Conservation (phyloP, 2,113 vertebrate species). For the Syngnathus floridae region DNA sequence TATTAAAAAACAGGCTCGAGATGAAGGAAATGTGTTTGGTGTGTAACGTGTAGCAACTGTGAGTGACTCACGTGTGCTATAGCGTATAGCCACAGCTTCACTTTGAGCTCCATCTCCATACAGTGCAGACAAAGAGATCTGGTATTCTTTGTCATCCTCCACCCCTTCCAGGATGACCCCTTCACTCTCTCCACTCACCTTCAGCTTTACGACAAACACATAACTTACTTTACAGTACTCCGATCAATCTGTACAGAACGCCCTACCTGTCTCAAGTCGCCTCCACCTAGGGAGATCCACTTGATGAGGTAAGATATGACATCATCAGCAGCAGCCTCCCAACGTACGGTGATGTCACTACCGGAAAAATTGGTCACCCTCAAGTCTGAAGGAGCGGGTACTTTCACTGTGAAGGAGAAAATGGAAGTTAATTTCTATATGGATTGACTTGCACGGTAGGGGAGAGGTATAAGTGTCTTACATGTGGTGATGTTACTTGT, state of each 20-base stretch:
- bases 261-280: slow-evolving; percentile 80
- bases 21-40: neutral
- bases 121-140: slow-evolving; percentile 85
- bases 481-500: slow-evolving; percentile 81
- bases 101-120: slow-evolving; percentile 85
- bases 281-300: slow-evolving; percentile 82
- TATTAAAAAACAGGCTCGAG: neutral
- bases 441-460: neutral
- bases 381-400: slow-evolving; percentile 76
- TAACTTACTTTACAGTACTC: neutral
- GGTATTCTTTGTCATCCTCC: slow-evolving; percentile 80
- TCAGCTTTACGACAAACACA: slow-evolving; percentile 66
- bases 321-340: slow-evolving; percentile 77
- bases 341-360: slow-evolving; percentile 73
- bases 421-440: neutral
- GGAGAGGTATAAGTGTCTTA: slow-evolving; percentile 59
- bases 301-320: slow-evolving; percentile 87
- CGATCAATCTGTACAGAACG: neutral
- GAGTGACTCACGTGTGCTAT: slow-evolving; percentile 80
- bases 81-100: slow-evolving; percentile 78
- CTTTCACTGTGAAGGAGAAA: slow-evolving; percentile 72
- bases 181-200: slow-evolving; percentile 70
- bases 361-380: slow-evolving; percentile 78
- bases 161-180: slow-evolving; percentile 75
- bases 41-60: neutral